Percentiles rank a stretch among this genome's conserved stretches.
Conservation (phyloP, 2,888 invertebrate genomes). For the Lithophane ornitopus region DNA sequence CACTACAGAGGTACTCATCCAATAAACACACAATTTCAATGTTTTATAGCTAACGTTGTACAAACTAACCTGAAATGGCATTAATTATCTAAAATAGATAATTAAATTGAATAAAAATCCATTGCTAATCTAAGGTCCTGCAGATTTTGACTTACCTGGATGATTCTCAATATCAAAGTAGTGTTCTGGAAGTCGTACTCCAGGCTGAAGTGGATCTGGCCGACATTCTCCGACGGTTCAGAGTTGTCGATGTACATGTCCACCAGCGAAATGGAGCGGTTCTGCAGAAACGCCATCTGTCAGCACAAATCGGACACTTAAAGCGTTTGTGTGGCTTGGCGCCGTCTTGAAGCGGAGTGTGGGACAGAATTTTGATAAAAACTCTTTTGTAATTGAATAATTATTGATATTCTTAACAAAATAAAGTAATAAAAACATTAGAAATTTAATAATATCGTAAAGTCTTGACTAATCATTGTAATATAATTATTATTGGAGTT, state of each 20-base stretch:
- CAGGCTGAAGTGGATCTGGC: constrained; percentile 97
- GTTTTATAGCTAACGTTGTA: not conserved
- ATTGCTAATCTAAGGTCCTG: not conserved
- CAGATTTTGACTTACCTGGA: constrained; percentile 92
- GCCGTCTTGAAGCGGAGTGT: constrained; percentile 45
- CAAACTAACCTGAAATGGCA: not conserved
- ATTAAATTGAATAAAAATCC: not conserved
- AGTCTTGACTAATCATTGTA: too few relatives aligned
- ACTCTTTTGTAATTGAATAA: not conserved
- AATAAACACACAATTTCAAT: not conserved
- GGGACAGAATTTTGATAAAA: constrained; percentile 46
- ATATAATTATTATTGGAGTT: too few relatives aligned
- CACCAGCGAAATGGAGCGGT: constrained; percentile 97
- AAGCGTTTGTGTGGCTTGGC: constrained; percentile 62
- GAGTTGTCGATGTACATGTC: constrained; percentile 99
- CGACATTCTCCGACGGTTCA: constrained; percentile 98
- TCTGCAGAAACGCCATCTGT: constrained; percentile 94
- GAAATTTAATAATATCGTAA: too few relatives aligned
- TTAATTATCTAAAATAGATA: not conserved
- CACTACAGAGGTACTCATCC: not conserved
- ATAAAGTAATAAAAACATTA: not conserved
- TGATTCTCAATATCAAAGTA: constrained; percentile 96
- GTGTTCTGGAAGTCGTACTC: constrained; percentile 98
- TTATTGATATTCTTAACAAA: not conserved
- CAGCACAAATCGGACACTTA: constrained; percentile 83